Evolutionary conservation across 2,113 vertebrate species (phyloP), one percentile per base, ranked within the genome.

Genomic region (Leptocoma aspasia): DNA sequence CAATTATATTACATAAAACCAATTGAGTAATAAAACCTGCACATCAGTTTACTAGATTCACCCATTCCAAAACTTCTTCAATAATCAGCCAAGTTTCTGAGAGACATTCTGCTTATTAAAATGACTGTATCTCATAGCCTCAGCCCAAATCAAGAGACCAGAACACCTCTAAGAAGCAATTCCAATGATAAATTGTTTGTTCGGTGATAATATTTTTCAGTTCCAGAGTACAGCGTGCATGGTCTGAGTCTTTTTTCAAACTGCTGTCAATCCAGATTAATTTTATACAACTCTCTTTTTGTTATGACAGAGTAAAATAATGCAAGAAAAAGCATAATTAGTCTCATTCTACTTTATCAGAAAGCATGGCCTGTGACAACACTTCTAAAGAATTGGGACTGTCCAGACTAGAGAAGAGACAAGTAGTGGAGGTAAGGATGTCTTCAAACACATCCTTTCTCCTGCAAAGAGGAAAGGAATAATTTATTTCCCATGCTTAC

Each of bases 381-480:
- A 47, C 65, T 82, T 44, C 61, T 88, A 90, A 83, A 71, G 78
- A 80, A 19, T 31, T 90, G 73, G n/a, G 33, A 78, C 65, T 94
- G 60, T 56, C 86, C 75, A 90, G 54, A 65, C 45, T 94, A 88
- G 83, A 78, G 79, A 85, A 82, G 60, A 92, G 53, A 77, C 49
- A 78, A 85, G 70, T 78, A 78, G 86, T 70, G 83, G 75, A 88
- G 79, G 86, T 90, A 88, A 85, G 54, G 79, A 88, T 85, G 94
- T 84, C 75, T 73, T 88, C 73, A 88, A 88, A 90, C 69, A 82
- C 79, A 90, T 88, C 90, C 69, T 90, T 90, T 88, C 86, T 94
- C 90, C 83, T 85, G 16, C 23, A 56, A 15, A 87, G 64, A 78
- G 54, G 59, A 92, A 85, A 90, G 54, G 65, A 94, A 82, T 70